Conservation (phyloP, 2,888 invertebrate species). For the Ophion slaviceki region DNA sequence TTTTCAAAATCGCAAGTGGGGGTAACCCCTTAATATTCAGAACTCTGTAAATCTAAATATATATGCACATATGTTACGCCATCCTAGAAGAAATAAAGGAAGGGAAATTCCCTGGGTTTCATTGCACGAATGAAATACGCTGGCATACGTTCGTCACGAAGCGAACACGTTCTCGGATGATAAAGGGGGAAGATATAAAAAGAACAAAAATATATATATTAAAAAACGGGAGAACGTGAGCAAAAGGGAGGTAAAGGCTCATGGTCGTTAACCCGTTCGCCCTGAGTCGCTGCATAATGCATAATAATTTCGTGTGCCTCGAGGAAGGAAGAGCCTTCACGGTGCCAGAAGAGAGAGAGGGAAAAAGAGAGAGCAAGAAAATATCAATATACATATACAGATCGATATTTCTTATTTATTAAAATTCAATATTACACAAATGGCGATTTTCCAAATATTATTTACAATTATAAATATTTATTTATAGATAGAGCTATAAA, state of each 20-base stretch:
- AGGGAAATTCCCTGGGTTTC: constrained; percentile 43
- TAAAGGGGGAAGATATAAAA: background rate
- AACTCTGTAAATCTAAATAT: background rate
- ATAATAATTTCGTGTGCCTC: constrained; percentile 65
- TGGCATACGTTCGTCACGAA: constrained; percentile 55
- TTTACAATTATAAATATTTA: no score
- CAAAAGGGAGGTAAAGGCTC: constrained; percentile 53
- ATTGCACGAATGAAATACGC: constrained; percentile 39
- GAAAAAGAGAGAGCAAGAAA: constrained; percentile 15
- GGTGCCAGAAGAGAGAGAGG: constrained; percentile 42
- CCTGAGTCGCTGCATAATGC: constrained; percentile 65
- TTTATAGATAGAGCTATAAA: no score
- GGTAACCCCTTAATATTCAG: background rate
- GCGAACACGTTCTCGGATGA: constrained; percentile 28
- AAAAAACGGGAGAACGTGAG: constrained; percentile 19
- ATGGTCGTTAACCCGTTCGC: constrained; percentile 67
- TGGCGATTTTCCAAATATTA: no score
- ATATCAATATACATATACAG: no score
- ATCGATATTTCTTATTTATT: no score
- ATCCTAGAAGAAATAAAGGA: constrained; percentile 4
- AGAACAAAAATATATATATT: constrained; percentile 3
- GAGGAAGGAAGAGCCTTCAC: constrained; percentile 39
- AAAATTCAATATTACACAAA: no score
- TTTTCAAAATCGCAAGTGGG: no score
- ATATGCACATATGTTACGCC: background rate